Base-by-base conservation (phyloP, 2,113 vertebrate species). In the Bos javanicus region DNA sequence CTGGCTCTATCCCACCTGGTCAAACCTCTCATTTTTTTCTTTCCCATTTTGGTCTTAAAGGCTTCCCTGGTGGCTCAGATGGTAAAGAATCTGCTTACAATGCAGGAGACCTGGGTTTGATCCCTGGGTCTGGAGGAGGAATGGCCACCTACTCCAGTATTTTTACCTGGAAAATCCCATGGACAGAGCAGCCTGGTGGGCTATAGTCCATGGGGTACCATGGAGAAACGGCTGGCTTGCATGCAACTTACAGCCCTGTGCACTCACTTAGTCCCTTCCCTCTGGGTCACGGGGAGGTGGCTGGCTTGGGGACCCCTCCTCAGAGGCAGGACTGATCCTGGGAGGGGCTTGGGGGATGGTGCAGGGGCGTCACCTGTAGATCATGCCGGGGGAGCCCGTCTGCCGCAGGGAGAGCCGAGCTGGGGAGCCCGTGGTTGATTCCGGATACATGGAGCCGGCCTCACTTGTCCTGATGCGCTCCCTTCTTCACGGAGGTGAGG, bases 341-440 rank as follows among this genome's bases (percentile, higher is more conserved):
- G 62, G 62, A 28, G 13, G 43, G 50, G 48, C 5, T 59, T 5
- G 4, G 74, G 13, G 15, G 2, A 4, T 39, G 3, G 82, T 11
- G 6, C 2, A 6, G 7, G 2, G 9, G 1, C 19, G 98, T 99
- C 97, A 99, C 99, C 99, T 99, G 99, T 99, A 99, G 98, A 99
- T 99, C 99, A 99, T 99, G 95, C 99, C 99, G 6, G 99, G 99
- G 67, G 99, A 99, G 99, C 99, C 99, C 1, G 99, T 99, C 99
- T 99, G 99, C 97, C 99, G 98, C 98, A 99, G 99, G 19, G 99
- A 99, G 98, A 99, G 99, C 98, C 99, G 99, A 97, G 99, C 99
- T 0, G 99, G 99, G 91, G 99, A 99, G 99, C 99, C 99, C 62
- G 99, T 99, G 98, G 99, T 99, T 46, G 99, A 99, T 99, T 99